Percentiles rank a stretch among this genome's conserved stretches.
phyloP scores from a whole-genome alignment of 2,113 vertebrate species.

The Falco punctatus region DNA sequence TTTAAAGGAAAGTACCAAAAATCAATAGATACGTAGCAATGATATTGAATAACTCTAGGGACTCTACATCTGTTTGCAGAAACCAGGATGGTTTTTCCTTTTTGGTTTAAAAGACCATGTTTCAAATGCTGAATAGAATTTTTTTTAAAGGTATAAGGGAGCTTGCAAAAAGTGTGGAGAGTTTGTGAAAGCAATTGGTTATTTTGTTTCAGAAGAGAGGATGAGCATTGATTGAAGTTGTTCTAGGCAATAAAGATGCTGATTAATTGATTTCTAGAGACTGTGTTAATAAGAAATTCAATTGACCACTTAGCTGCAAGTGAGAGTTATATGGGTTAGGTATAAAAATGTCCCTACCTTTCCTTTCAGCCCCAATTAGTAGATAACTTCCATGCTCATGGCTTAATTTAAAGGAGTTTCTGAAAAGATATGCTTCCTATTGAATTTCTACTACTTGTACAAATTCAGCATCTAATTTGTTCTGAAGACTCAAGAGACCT shows the following conservation, averaged over 20 bases:
- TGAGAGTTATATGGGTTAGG: background rate
- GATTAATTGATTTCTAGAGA: slow-evolving; percentile 5
- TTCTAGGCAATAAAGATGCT: background rate
- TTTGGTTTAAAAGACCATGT: rapidly evolving
- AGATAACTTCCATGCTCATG: background rate
- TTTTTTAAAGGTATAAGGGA: background rate
- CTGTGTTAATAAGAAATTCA: background rate
- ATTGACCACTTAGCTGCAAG: background rate
- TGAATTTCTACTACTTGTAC: background rate
- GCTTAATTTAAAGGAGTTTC: background rate
- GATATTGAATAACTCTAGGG: background rate
- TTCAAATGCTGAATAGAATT: background rate
- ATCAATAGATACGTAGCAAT: background rate
- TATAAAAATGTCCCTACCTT: background rate
- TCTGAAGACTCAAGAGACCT: background rate
- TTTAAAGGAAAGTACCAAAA: background rate
- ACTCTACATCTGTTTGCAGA: background rate
- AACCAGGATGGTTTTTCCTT: background rate
- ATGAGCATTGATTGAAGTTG: background rate
- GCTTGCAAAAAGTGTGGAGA: background rate
- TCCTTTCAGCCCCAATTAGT: background rate
- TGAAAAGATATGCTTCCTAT: background rate
- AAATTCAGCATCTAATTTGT: background rate
- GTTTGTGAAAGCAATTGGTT: background rate
- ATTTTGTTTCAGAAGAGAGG: background rate